Percentiles rank a stretch among this genome's conserved stretches.
Evolutionary conservation across 2,797 vertebrate genomes (phyloP).

Genomic region (Babyrousa celebensis): DNA sequence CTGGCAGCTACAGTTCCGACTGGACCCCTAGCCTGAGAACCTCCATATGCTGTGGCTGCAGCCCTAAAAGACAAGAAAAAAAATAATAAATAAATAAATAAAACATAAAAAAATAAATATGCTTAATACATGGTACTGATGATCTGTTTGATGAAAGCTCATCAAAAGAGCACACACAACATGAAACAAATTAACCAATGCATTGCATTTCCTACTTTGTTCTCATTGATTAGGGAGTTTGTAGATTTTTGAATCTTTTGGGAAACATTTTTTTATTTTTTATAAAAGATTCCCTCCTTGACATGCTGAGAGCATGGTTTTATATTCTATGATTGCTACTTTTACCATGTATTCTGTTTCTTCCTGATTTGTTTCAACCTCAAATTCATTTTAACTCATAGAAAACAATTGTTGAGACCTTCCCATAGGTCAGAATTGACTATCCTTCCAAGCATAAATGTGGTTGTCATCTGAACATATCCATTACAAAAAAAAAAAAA

Average conservation of each 20-base stretch:
- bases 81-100: no score
- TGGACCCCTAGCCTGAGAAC: no score
- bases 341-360: not conserved
- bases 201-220: not conserved
- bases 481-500: not conserved
- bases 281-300: not conserved
- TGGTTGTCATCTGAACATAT: not conserved
- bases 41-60: no score
- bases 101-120: no score
- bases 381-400: not conserved
- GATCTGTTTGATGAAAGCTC: no score
- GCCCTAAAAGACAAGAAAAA: no score
- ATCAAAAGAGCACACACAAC: not conserved
- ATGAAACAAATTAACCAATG: not conserved
- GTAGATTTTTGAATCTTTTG: not conserved
- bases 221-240: not conserved
- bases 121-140: no score
- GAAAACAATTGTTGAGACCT: not conserved
- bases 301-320: not conserved
- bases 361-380: not conserved
- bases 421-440: not conserved
- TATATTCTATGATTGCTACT: not conserved
- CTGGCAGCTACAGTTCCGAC: no score
- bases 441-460: not conserved
- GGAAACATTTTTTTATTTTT: slow-evolving; percentile 26